Base-by-base conservation (phyloP, 2,888 invertebrate species). In the Caenorhabditis afra region DNA sequence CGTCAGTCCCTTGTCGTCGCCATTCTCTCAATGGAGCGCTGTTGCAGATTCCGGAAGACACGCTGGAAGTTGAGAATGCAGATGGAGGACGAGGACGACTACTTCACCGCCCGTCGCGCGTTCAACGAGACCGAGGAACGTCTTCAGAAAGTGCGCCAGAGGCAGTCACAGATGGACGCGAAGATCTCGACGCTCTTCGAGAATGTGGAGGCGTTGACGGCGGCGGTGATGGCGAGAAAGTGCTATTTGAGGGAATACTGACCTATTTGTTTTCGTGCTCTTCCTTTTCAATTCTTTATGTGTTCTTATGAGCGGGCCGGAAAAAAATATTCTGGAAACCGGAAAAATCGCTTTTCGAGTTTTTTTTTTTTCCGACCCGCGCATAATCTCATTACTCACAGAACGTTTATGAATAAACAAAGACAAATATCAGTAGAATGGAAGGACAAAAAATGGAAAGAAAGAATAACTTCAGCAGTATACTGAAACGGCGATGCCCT, bases 81-180 rank as follows among this genome's bases (percentile, higher is more conserved):
- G 45, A 55, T 79, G 65, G 88, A 88, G 59, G 87, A 88, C n/a
- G 88, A 88, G 49, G 88, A 88, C 55, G 87, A 88, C 52, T 85
- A 81, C 52, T 87, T 88, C 65, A 86, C 87, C 3, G 83, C 87
- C 8, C 55, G 84, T 23, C 76, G 87, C 53, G 88, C 88, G 5
- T 88, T 88, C 59, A 77, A 82, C 39, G 88, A 88, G 55, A 88
- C 88, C 3, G 87, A 88, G 59, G 88, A 88, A 50, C 83, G 86
- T 10, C 82, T 88, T 1, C 73, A 82, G 20, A 78, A 76, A 14
- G 84, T 88, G 7, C 85, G 87, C 14, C 75, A 70, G 47, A 66
- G 85, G 8, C 86, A 86, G 49, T 67, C 79, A 0, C 82, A 86
- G 53, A 58, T 86, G n/a, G 81, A 85, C 49, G 67, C 67, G 1